phyloP scores from a whole-genome alignment of 1,140 invertebrate species.

The Drosophila orena region DNA sequence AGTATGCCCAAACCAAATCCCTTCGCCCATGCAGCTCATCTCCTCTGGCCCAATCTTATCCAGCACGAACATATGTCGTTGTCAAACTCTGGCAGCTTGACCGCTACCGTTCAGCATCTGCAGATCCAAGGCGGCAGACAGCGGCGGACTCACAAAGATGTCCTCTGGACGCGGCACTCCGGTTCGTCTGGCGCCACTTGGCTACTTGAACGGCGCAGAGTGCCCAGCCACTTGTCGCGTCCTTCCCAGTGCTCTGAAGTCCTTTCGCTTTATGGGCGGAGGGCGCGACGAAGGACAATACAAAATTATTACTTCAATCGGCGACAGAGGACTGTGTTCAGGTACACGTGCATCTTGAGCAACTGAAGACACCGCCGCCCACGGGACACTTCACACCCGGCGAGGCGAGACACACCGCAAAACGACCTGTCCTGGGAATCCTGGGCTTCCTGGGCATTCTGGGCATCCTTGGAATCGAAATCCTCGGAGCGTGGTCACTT shows the following conservation, averaged over 20 bases:
- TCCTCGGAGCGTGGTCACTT: conserved; percentile 30
- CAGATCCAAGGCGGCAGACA: conserved; percentile 64
- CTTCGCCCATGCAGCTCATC: conserved; percentile 1
- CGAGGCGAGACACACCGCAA: conserved; percentile 39
- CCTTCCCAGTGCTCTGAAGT: neutral
- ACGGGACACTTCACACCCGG: conserved; percentile 59
- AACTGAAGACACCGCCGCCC: conserved; percentile 58
- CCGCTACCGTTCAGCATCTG: conserved; percentile 61
- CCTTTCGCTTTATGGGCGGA: conserved; percentile 1
- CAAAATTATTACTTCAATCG: conserved; percentile 81
- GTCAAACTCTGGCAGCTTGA: conserved; percentile 35
- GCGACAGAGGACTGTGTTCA: conserved; percentile 46
- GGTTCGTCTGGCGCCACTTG: conserved; percentile 53
- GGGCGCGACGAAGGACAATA: conserved; percentile 47
- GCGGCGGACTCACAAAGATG: conserved; percentile 37
- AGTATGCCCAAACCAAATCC: neutral
- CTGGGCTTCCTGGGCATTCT: neutral
- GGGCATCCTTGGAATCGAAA: neutral
- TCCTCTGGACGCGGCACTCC: conserved; percentile 10
- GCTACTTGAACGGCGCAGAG: conserved; percentile 39
- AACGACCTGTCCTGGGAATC: conserved; percentile 27
- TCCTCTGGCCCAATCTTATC: conserved; percentile 54
- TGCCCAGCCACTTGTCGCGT: conserved; percentile 71
- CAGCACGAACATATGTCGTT: conserved; percentile 62
- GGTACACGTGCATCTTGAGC: conserved; percentile 53